A percentile compares a stretch with the other conserved stretches of the same genome.
Conservation (phyloP, 2,888 invertebrate species). For the Hedychridium roseum region DNA sequence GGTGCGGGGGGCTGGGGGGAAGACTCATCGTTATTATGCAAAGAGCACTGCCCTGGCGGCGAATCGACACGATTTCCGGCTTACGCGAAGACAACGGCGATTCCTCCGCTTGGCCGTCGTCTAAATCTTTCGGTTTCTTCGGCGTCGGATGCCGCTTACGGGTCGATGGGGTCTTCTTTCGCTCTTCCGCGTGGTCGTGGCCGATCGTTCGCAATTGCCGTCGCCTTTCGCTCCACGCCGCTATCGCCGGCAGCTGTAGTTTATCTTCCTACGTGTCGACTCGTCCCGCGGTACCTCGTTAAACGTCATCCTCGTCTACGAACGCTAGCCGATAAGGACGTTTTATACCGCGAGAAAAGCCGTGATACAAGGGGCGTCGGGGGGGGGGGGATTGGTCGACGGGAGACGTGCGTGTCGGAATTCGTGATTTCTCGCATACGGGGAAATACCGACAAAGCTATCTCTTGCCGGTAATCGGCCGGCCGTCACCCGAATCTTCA, state of each 20-base stretch:
- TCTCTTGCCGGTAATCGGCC: too few relatives aligned
- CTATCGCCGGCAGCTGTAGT: slow-evolving; percentile 9
- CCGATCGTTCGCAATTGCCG: slow-evolving; percentile 8
- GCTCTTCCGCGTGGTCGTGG: background rate
- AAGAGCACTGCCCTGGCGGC: slow-evolving; percentile 29
- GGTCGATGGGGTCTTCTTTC: background rate
- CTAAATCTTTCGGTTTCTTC: background rate
- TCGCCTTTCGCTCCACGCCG: background rate
- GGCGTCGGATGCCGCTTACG: background rate
- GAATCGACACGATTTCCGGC: slow-evolving; percentile 20
- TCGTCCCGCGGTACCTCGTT: slow-evolving; percentile 11
- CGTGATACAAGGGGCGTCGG: too few relatives aligned
- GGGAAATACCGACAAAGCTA: too few relatives aligned
- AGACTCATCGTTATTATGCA: slow-evolving; percentile 32
- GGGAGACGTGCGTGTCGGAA: background rate
- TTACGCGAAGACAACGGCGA: too few relatives aligned
- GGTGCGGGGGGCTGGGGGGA: background rate
- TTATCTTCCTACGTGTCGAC: background rate
- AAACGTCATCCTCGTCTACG: slow-evolving; percentile 16
- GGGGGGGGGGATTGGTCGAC: too few relatives aligned
- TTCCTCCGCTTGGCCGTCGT: background rate
- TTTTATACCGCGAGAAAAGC: too few relatives aligned
- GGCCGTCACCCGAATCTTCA: too few relatives aligned
- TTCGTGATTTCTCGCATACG: background rate
- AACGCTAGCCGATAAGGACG: too few relatives aligned